Percentiles rank a stretch among this genome's conserved stretches.
Conservation (phyloP, 2,797 vertebrate species). For the Acrocephalus scirpaceus region DNA sequence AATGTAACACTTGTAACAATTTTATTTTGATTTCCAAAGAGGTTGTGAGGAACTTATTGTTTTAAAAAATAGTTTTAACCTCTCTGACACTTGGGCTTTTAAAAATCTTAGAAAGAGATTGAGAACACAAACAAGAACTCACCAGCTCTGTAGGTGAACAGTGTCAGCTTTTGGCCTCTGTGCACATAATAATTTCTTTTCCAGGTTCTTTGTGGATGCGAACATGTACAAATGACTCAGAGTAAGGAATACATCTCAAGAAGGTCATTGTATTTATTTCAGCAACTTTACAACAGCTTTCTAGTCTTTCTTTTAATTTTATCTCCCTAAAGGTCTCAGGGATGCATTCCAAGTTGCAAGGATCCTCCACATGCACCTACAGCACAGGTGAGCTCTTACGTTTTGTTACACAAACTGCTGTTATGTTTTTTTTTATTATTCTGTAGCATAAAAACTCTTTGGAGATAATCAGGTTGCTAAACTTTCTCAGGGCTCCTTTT, state of each 20-base stretch:
- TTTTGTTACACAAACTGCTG: neutral
- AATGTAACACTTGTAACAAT: neutral
- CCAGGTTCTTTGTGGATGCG: neutral
- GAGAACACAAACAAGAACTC: conserved; percentile 29
- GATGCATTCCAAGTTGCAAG: neutral
- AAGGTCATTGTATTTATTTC: neutral
- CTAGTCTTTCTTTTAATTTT: neutral
- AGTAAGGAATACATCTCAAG: neutral
- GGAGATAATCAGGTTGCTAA: neutral
- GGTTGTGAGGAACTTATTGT: conserved; percentile 12
- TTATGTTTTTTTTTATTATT: neutral
- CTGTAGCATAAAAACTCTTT: neutral
- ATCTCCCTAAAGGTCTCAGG: neutral
- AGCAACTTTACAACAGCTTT: neutral
- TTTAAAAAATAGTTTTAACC: conserved; percentile 49
- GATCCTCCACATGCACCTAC: neutral
- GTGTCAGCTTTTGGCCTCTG: neutral
- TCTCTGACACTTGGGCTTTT: conserved; percentile 22
- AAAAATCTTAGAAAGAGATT: conserved; percentile 2
- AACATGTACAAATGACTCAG: neutral
- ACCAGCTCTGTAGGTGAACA: neutral
- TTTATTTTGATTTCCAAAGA: conserved; percentile 48
- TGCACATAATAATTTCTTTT: neutral
- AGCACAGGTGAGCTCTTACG: neutral
- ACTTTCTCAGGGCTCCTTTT: neutral